Evolutionary conservation across 2,113 vertebrate species (phyloP).

Genomic region (Barbus barbus): DNA sequence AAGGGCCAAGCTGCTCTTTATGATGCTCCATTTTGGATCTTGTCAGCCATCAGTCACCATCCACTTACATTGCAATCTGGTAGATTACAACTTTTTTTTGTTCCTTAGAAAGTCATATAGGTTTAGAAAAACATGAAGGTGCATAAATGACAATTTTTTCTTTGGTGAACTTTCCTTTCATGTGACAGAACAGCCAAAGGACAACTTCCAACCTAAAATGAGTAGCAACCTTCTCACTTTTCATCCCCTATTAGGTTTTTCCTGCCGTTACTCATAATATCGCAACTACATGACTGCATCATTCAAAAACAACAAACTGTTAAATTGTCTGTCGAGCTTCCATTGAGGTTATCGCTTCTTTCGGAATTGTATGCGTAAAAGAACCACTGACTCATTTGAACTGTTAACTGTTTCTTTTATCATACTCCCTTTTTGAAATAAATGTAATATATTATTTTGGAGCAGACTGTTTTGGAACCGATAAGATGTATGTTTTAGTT

Average conservation of each 20-base stretch:
- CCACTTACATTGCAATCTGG: not conserved
- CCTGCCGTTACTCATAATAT: not conserved
- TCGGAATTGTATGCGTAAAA: not conserved
- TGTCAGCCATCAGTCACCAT: not conserved
- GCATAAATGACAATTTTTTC: not conserved
- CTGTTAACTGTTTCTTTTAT: slow-evolving; percentile 3
- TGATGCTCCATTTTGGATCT: not conserved
- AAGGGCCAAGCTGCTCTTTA: not conserved
- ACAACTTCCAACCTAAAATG: not conserved
- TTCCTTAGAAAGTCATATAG: not conserved
- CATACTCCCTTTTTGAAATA: slow-evolving; percentile 47
- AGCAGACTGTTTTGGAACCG: slow-evolving; percentile 35
- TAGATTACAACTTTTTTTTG: not conserved
- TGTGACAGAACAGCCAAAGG: not conserved
- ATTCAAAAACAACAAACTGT: not conserved
- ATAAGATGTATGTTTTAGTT: slow-evolving; percentile 56
- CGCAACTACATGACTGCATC: not conserved
- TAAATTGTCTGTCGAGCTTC: not conserved
- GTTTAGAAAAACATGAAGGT: not conserved
- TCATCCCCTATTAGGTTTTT: not conserved
- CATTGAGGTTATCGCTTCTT: not conserved
- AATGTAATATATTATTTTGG: slow-evolving; percentile 55
- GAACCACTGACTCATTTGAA: not conserved
- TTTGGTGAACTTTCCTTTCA: too few species aligned
- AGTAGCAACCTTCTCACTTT: not conserved